Percentiles rank a stretch among this genome's conserved stretches.
Conservation (phyloP, 2,888 invertebrate species). For the Capitulum mitella region DNA sequence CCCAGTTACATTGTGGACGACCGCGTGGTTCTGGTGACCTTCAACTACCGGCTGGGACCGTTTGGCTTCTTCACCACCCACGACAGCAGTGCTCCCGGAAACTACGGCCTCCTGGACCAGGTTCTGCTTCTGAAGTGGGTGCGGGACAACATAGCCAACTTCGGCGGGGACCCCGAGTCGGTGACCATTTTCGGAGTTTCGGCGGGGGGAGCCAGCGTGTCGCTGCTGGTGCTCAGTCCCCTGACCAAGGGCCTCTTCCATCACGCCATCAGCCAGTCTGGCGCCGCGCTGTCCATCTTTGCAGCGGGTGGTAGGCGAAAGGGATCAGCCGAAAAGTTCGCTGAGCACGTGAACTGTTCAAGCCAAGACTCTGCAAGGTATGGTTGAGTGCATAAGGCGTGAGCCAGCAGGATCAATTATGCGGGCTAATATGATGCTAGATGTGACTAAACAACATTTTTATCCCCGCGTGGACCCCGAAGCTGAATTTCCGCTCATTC, state of each 20-base stretch:
- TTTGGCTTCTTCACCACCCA: neutral
- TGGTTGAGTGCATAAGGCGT: slow-evolving; percentile 37
- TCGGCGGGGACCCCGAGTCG: slow-evolving; percentile 83
- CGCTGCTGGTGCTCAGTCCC: slow-evolving; percentile 60
- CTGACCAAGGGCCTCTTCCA: neutral
- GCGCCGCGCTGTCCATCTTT: neutral
- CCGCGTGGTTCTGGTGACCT: neutral
- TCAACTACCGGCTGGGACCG: neutral
- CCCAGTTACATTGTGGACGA: slow-evolving; percentile 81
- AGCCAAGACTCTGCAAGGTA: neutral
- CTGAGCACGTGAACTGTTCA: too few species aligned
- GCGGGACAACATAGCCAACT: slow-evolving; percentile 73
- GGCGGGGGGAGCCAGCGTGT: slow-evolving; percentile 88
- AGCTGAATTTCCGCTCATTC: slow-evolving; percentile 30
- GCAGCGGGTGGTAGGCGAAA: neutral
- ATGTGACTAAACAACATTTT: slow-evolving; percentile 28
- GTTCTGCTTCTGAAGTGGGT: slow-evolving; percentile 83
- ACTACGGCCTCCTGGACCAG: slow-evolving; percentile 93
- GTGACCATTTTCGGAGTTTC: slow-evolving; percentile 89
- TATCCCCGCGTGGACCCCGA: slow-evolving; percentile 27
- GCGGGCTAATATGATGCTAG: slow-evolving; percentile 30
- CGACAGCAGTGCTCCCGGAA: slow-evolving; percentile 70
- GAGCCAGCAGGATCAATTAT: slow-evolving; percentile 30
- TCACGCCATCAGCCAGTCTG: neutral
- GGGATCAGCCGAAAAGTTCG: neutral